Percentiles rank a stretch among this genome's conserved stretches.
Evolutionary conservation across 2,888 invertebrate species (phyloP).

Genomic region (Metallyticus violacea): DNA sequence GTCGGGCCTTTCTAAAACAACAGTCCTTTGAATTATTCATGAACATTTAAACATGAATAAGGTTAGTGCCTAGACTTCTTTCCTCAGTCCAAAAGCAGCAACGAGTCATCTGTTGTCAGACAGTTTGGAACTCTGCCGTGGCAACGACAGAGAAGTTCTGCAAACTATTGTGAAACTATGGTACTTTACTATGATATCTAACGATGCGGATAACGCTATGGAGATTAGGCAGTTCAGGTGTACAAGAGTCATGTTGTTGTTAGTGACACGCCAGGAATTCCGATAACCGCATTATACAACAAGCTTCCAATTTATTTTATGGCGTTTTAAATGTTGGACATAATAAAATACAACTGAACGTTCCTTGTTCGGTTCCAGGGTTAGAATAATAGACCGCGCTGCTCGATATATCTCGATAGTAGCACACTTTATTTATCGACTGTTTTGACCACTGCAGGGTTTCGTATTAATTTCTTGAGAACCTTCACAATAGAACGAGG

Average conservation of each 20-base stretch:
- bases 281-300: conserved; percentile 14
- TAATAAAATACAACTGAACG: conserved; percentile 2
- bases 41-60: too few relatives aligned
- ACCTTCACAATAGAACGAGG: not conserved
- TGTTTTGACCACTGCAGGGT: not conserved
- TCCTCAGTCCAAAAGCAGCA: too few relatives aligned
- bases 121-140: too few relatives aligned
- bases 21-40: too few relatives aligned
- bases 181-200: too few relatives aligned
- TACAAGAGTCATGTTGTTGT: not conserved
- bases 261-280: not conserved
- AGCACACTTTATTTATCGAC: not conserved
- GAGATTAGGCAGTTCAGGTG: conserved; percentile 5
- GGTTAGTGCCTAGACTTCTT: too few relatives aligned
- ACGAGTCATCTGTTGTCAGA: too few relatives aligned
- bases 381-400: not conserved
- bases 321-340: conserved; percentile 22
- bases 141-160: too few relatives aligned
- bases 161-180: too few relatives aligned
- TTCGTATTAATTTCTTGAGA: not conserved
- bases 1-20: too few relatives aligned
- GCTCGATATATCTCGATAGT: not conserved
- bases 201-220: too few relatives aligned
- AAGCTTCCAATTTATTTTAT: conserved; percentile 29
- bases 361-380: not conserved